A percentile compares a stretch with the other conserved stretches of the same genome.
These are phyloP conservation scores for Pteruthius melanotis DNA, from an alignment of 2,113 vertebrate species.

Conservation along the genomic window DNA sequence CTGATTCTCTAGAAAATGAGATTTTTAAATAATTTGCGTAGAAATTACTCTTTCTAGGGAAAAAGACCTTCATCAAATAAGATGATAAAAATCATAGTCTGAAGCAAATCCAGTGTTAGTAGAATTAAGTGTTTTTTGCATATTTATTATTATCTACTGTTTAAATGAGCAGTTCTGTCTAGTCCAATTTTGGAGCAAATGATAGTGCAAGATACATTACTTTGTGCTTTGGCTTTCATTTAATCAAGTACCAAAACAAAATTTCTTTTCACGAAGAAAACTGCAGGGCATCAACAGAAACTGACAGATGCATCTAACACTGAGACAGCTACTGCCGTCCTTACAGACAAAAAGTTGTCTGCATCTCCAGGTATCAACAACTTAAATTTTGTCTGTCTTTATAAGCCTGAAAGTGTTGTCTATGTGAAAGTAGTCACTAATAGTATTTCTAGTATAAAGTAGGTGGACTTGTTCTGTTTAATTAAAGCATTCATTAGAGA, in stretches of 20 bases:
- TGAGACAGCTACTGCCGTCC: conserved; percentile 47
- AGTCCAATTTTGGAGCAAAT: not conserved
- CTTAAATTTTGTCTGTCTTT: not conserved
- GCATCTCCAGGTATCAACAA: conserved; percentile 71
- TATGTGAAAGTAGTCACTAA: not conserved
- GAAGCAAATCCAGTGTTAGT: not conserved
- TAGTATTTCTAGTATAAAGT: not conserved
- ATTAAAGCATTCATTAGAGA: not conserved
- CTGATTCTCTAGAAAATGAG: not conserved
- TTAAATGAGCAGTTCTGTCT: not conserved
- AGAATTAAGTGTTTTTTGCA: not conserved
- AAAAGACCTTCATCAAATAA: not conserved
- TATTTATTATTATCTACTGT: not conserved
- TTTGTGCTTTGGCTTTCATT: not conserved
- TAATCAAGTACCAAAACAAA: conserved; percentile 2
- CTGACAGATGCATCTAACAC: conserved; percentile 66
- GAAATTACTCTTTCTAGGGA: not conserved
- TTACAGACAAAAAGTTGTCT: conserved; percentile 49
- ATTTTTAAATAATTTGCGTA: not conserved
- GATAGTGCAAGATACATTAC: not conserved
- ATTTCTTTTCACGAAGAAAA: conserved; percentile 70
- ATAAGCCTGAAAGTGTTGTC: not conserved
- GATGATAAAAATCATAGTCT: not conserved
- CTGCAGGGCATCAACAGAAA: conserved; percentile 72
- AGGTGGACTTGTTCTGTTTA: not conserved